phyloP scores from a whole-genome alignment of 2,113 vertebrate genomes.

The Cepphus grylle region DNA sequence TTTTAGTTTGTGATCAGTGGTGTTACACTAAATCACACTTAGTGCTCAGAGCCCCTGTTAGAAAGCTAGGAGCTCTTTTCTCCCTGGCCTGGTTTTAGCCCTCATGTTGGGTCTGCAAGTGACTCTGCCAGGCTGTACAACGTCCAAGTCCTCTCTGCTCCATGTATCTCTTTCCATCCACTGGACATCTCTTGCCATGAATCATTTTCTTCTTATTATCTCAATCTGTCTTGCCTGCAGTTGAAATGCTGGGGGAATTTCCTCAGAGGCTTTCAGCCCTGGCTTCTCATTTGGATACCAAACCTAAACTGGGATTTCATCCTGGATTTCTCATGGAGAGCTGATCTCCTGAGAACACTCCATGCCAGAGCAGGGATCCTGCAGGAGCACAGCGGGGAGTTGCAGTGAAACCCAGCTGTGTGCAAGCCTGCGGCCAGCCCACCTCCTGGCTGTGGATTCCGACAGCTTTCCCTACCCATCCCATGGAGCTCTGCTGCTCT shows the following conservation, averaged over 20 bases:
- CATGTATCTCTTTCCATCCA: neutral
- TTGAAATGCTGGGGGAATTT: neutral
- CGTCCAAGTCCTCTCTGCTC: neutral
- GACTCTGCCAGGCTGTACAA: neutral
- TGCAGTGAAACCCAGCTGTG: neutral
- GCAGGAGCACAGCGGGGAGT: neutral
- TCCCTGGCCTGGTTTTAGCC: neutral
- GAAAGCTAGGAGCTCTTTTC: neutral
- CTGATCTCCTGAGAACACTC: neutral
- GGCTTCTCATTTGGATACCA: neutral
- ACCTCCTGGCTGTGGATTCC: neutral
- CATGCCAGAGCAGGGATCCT: neutral
- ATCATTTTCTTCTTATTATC: neutral
- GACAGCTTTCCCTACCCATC: neutral
- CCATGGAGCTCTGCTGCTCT: neutral
- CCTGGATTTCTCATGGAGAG: neutral
- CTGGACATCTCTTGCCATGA: neutral
- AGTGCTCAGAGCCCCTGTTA: neutral
- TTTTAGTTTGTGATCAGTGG: constrained; percentile 4
- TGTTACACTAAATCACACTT: neutral
- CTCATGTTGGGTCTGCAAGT: neutral
- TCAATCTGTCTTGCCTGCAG: neutral
- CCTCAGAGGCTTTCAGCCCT: neutral
- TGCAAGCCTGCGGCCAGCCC: neutral
- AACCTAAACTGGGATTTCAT: neutral